Percentiles rank a stretch among this genome's conserved stretches.
Conservation (phyloP, 2,113 vertebrate species). For the Rhipidura dahli region DNA sequence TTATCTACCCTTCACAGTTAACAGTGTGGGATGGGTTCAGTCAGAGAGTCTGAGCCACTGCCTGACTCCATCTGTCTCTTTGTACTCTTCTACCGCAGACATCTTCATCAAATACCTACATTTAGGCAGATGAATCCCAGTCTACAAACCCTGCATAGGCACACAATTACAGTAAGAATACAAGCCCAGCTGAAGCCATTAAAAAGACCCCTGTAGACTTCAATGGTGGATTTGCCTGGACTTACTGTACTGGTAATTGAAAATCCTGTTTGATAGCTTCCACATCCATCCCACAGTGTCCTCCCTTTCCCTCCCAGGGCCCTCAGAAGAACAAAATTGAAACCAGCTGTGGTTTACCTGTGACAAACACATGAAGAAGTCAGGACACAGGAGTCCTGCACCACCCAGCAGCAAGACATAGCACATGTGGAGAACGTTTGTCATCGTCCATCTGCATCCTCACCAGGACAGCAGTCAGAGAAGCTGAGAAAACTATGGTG, state of each 20-base stretch:
- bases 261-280: neutral
- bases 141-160: neutral
- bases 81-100: neutral
- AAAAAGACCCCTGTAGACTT: neutral
- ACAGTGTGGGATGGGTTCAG: neutral
- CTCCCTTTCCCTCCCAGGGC: neutral
- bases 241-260: neutral
- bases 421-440: accelerated
- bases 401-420: neutral
- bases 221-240: neutral
- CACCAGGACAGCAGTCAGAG: accelerated
- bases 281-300: neutral
- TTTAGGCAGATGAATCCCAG: neutral
- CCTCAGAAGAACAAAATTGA: neutral
- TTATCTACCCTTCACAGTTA: neutral
- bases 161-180: neutral
- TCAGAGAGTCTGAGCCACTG: neutral
- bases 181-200: neutral
- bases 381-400: neutral
- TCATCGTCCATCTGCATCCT: accelerated
- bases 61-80: neutral
- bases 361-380: neutral
- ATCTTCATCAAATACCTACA: neutral
- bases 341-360: neutral
- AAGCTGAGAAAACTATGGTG: neutral